Percentiles rank a stretch among this genome's conserved stretches.
Evolutionary conservation across 2,888 invertebrate species (phyloP).

Genomic region (Leptinotarsa peninsularis): DNA sequence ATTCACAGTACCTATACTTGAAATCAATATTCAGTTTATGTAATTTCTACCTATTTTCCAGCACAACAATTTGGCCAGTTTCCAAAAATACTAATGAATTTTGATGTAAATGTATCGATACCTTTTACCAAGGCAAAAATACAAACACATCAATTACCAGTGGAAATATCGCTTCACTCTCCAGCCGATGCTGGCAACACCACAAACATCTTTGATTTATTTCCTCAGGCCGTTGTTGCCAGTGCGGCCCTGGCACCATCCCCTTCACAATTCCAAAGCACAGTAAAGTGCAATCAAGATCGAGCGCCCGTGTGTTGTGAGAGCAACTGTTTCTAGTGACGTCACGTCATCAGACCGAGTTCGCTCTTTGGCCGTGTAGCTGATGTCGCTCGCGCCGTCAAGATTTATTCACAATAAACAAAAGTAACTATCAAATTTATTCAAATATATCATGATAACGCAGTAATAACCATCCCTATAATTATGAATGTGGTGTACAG

Average conservation of each 20-base stretch:
- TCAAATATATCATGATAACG: not conserved
- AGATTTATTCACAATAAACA: slow-evolving; percentile 8
- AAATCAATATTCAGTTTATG: no score
- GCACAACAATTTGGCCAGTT: no score
- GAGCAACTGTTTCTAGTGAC: slow-evolving; percentile 28
- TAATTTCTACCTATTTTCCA: not conserved
- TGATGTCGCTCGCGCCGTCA: not conserved
- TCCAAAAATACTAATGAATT: no score
- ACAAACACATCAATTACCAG: no score
- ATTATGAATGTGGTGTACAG: not conserved
- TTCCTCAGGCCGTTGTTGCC: not conserved
- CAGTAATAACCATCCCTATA: not conserved
- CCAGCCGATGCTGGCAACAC: no score
- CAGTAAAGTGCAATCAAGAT: slow-evolving; percentile 22
- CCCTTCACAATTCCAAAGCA: slow-evolving; percentile 25
- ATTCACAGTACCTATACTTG: no score
- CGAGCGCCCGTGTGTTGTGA: slow-evolving; percentile 20
- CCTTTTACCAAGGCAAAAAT: no score
- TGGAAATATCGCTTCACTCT: no score
- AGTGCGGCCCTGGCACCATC: slow-evolving; percentile 35
- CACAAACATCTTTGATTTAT: no score
- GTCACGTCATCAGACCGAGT: slow-evolving; percentile 18
- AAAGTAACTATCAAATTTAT: not conserved
- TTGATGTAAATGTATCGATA: no score
- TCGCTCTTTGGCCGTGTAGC: slow-evolving; percentile 19